A percentile compares a stretch with the other conserved stretches of the same genome.
These are phyloP conservation scores for Tauraco erythrolophus DNA, from an alignment of 2,113 vertebrate species.

Conservation along the genomic window DNA sequence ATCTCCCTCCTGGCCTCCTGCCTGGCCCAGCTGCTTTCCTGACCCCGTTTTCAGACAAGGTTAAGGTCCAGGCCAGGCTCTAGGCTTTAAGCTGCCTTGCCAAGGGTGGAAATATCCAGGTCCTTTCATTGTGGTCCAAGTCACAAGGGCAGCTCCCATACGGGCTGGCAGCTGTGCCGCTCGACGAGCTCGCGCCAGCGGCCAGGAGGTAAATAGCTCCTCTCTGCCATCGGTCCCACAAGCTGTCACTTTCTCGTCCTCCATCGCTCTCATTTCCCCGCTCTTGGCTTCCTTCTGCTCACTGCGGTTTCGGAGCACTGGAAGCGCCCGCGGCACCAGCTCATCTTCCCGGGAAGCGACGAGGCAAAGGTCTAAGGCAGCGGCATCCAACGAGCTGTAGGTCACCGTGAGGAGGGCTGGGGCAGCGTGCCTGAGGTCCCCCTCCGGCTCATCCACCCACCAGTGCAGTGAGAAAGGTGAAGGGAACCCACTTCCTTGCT, in stretches of 20 bases:
- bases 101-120: constrained; percentile 39
- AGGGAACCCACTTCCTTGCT: background rate
- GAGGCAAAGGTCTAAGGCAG: background rate
- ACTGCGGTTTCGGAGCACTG: background rate
- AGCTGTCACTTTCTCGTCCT: background rate
- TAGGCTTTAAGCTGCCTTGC: background rate
- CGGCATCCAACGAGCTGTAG: background rate
- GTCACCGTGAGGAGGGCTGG: background rate
- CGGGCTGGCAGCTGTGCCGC: constrained; percentile 35
- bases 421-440: background rate
- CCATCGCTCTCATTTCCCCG: background rate
- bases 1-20: constrained; percentile 22
- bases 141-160: constrained; percentile 45
- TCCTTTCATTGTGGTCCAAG: constrained; percentile 46
- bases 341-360: background rate
- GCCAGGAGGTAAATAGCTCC: constrained; percentile 10
- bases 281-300: constrained; percentile 1
- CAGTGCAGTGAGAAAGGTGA: rapidly evolving
- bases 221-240: background rate
- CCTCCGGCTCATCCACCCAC: background rate
- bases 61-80: constrained; percentile 11
- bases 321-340: background rate
- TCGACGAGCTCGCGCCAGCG: rapidly evolving
- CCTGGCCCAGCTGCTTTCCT: constrained; percentile 48
- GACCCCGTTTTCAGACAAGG: constrained; percentile 39